These are phyloP conservation scores for Leptinotarsa lineolata DNA, from an alignment of 1,140 invertebrate genomes.

Conservation along the genomic window DNA sequence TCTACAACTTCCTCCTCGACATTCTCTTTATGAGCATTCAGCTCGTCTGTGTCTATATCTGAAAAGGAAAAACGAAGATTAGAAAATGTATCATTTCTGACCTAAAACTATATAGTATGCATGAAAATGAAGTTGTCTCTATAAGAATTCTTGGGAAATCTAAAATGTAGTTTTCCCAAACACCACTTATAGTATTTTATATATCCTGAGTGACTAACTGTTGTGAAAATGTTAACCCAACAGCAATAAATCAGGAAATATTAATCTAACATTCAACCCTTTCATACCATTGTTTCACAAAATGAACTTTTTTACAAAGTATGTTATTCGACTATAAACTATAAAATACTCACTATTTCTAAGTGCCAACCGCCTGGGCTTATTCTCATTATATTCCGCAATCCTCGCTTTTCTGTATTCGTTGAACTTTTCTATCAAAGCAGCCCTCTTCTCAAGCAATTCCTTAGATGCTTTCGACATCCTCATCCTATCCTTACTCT, in stretches of 20 bases:
- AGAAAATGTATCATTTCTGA: neutral
- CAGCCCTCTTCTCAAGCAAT: conserved; percentile 89
- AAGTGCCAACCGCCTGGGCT: conserved; percentile 78
- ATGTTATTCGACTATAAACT: neutral
- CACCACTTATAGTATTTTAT: conserved; percentile 8
- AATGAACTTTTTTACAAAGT: conserved; percentile 1
- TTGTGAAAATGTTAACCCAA: neutral
- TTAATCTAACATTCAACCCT: neutral
- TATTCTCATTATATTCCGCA: conserved; percentile 76
- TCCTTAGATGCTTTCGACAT: conserved; percentile 95
- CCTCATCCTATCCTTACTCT: conserved; percentile 92
- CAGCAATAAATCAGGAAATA: conserved; percentile 23
- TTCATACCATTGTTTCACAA: neutral
- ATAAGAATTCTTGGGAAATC: neutral
- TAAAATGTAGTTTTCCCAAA: neutral
- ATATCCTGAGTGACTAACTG: conserved; percentile 22
- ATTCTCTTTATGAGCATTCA: conserved; percentile 83
- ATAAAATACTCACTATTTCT: conserved; percentile 75
- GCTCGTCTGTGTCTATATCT: conserved; percentile 92
- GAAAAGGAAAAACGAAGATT: conserved; percentile 51
- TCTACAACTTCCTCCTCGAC: conserved; percentile 94
- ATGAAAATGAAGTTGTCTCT: conserved; percentile 4
- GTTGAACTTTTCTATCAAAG: conserved; percentile 86
- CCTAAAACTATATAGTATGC: neutral
- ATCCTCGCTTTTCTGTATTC: conserved; percentile 77